A percentile compares a stretch with the other conserved stretches of the same genome.
Evolutionary conservation across 2,888 invertebrate genomes (phyloP).

Genomic region (Oscheius onirici): DNA sequence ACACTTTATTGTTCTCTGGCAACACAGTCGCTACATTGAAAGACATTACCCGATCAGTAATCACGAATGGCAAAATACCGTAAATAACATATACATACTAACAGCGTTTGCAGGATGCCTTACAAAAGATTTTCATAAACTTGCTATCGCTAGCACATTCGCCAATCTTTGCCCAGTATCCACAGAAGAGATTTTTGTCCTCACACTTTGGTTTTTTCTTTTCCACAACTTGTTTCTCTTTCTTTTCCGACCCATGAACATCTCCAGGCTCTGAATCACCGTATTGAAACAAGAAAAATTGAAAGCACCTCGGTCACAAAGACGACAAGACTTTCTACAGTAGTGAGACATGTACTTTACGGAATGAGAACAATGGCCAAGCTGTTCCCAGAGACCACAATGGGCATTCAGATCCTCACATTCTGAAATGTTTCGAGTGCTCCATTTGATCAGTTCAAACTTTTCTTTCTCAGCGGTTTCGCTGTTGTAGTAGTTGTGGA

Average conservation of each 20-base stretch:
- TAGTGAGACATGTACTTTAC: conserved; percentile 71
- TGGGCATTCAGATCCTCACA: conserved; percentile 71
- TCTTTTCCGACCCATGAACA: conserved; percentile 17
- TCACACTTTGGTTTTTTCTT: conserved; percentile 39
- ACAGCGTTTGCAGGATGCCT: conserved; percentile 49
- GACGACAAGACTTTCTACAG: conserved; percentile 61
- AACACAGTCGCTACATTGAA: conserved; percentile 28
- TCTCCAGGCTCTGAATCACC: not conserved
- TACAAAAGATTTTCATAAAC: conserved; percentile 71
- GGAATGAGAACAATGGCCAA: conserved; percentile 72
- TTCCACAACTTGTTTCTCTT: conserved; percentile 32
- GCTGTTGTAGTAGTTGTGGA: conserved; percentile 33
- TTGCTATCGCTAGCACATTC: conserved; percentile 71
- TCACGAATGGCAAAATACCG: conserved; percentile 22
- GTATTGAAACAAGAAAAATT: not conserved
- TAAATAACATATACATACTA: conserved; percentile 1
- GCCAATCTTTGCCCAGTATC: conserved; percentile 71
- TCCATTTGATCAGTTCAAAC: too few relatives aligned
- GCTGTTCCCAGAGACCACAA: conserved; percentile 71
- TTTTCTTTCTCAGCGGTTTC: conserved; percentile 43
- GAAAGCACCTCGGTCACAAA: conserved; percentile 40
- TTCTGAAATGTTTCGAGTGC: too few relatives aligned
- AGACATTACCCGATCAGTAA: conserved; percentile 11
- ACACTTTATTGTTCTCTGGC: conserved; percentile 21
- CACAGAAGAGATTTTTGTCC: conserved; percentile 71